These are phyloP conservation scores for Encarsia formosa DNA, from an alignment of 2,888 invertebrate species.

Conservation along the genomic window DNA sequence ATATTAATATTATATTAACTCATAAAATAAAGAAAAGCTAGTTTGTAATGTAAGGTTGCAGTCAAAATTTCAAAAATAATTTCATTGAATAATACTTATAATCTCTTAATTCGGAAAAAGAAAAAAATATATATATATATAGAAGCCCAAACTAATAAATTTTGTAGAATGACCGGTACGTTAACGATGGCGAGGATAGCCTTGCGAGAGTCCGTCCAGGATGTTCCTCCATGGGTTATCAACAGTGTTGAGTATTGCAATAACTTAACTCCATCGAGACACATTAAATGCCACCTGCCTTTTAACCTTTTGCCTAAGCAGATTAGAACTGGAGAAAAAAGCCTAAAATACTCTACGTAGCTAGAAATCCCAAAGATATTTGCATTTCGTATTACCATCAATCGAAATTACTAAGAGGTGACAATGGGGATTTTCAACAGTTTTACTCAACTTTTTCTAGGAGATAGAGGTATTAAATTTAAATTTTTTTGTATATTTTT, in stretches of 20 bases:
- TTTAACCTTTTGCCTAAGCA: constrained; percentile 57
- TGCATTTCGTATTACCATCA: constrained; percentile 68
- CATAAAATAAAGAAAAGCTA: not conserved
- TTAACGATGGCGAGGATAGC: not conserved
- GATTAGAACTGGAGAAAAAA: constrained; percentile 46
- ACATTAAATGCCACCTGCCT: constrained; percentile 65
- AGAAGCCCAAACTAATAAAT: no score
- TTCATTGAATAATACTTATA: not conserved
- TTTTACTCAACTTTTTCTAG: constrained; percentile 62
- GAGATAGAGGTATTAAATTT: constrained; percentile 53
- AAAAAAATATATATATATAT: not conserved
- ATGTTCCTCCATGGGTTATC: constrained; percentile 9
- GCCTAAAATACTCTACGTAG: constrained; percentile 64
- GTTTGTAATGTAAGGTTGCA: not conserved
- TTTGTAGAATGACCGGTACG: constrained; percentile 1
- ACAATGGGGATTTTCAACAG: constrained; percentile 55
- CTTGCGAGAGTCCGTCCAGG: not conserved
- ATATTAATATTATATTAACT: not conserved
- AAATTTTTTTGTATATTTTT: not conserved
- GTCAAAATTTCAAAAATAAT: no score
- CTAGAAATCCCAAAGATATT: constrained; percentile 70
- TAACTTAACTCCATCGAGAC: constrained; percentile 54
- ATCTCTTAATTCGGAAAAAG: not conserved
- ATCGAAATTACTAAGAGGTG: constrained; percentile 58
- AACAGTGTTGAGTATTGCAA: constrained; percentile 44